Evolutionary conservation across 35 echinoderm and acorn worm genomes (phyloP), one percentile per base, ranked within the genome.

Genomic region (Heliocidaris tuberculata): DNA sequence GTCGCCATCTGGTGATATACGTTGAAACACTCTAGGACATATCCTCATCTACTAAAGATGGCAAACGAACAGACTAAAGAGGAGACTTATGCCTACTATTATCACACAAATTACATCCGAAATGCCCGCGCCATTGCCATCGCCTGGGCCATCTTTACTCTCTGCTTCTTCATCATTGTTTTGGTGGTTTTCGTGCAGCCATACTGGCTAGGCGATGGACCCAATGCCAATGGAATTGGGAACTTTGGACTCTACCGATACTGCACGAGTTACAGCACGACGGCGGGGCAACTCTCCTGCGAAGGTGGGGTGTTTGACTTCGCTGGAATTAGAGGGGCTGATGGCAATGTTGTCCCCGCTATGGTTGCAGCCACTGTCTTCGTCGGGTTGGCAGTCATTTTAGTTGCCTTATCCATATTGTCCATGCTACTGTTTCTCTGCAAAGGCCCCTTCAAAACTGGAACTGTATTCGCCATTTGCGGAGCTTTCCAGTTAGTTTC

Each of bases 91-190:
- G 97, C 96, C 27, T 99, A 97, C 48, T 97, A 96, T 49, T 99
- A 99, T 48, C 98, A 99, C 87, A 97, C 98, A 27, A 99, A 99
- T 94, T 99, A 99, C 88, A 96, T 99, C 35, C 93, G 96, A 94
- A 99, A 99, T 97, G 96, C 96, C 96, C 94, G 98, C 71, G 98
- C 98, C 31, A 97, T 99, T 31, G 98, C 96, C 31, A 97, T 99
- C 59, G 95, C 96, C 42, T 99, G 98, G 98, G 98, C 94, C 24
- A 97, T 99, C 17, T 99, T 99, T 86, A 99, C 98, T 31, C 96
- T 99, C 49, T 99, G 98, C 88, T 99, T 97, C 88, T 96, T 97
- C 89, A 99, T 99, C 49, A 99, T 99, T 48, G 88, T 97, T 88
- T 87, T 97, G 15, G 97, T 99, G 16, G 89, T 97, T 24, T 96